Evolutionary conservation across 2,888 invertebrate species (phyloP), one percentile per base, ranked within the genome.

Genomic region (Agrenia bidenticulata): DNA sequence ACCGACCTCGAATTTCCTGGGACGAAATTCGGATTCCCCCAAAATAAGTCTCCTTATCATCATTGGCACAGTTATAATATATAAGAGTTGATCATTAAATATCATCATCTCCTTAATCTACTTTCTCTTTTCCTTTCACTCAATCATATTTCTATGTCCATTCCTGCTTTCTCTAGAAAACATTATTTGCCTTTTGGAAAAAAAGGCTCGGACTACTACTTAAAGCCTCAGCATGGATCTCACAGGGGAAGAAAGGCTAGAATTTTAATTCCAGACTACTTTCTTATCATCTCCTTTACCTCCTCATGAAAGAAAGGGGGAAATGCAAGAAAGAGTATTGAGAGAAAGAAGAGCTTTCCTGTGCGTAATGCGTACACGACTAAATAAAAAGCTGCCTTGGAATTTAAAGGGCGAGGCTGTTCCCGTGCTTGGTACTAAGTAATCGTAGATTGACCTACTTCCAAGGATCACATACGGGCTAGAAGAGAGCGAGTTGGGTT

Each of bases 371-470:
- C n/a, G 45, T 17, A 45, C 9, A 15, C 5, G 15, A 5, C 2
- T 4, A 23, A 15, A 51, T 19, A 51, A 24, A 51, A 51, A 45
- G 24, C 15, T 51, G 23, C 21, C 21, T 23, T 54, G 11, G 23
- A 37, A 37, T 53, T 5, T 61, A 23, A 51, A 51, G 41, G 53
- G 53, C 41, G 61, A 53, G 51, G 53, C 55, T 60, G 59, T 27
- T 63, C 69, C 67, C 72, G 74, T 74, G 73, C 74, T 74, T 74
- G 73, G 72, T 69, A 72, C 67, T 72, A 72, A 72, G 69, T 72
- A 70, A 73, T 73, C 68, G 68, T 67, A 73, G 73, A 73, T 73
- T 73, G 75, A 71, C 73, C 75, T 70, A 75, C 73, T 73, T 75
- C 41, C 51, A 17, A 62, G 42, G 24, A 51, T 24, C 50, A 61